These are phyloP conservation scores for Spinus pinus DNA, from an alignment of 2,797 vertebrate genomes.

Conservation along the genomic window DNA sequence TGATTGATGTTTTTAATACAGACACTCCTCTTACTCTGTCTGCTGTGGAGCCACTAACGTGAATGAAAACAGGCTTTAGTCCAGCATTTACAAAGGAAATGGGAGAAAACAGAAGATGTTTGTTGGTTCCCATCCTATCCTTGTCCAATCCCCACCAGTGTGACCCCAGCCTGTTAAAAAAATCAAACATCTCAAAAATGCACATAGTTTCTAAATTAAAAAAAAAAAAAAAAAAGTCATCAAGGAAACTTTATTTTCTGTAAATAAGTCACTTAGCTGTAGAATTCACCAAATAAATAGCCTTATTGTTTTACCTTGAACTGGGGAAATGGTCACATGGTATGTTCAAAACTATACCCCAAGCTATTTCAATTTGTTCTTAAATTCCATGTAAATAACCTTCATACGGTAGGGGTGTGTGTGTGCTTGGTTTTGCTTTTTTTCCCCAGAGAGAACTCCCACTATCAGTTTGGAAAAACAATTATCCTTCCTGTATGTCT, in stretches of 20 bases:
- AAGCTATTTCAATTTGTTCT: neutral
- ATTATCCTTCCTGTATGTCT: neutral
- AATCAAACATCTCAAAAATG: neutral
- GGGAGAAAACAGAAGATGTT: neutral
- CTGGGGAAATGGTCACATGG: neutral
- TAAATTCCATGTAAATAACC: neutral
- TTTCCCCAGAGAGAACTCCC: neutral
- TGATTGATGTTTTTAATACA: conserved; percentile 42
- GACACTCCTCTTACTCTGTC: neutral
- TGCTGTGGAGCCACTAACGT: neutral
- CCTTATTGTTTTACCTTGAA: neutral
- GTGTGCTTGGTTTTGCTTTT: neutral
- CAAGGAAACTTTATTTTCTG: neutral
- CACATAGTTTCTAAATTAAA: neutral
- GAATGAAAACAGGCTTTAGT: neutral
- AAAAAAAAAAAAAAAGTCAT: neutral
- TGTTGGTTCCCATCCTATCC: neutral
- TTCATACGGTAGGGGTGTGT: accelerated
- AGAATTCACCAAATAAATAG: neutral
- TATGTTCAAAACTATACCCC: neutral
- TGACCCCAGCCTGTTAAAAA: neutral
- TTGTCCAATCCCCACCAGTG: neutral
- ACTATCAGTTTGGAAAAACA: conserved; percentile 23
- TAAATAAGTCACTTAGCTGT: neutral
- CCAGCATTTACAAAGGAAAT: neutral